A percentile compares a stretch with the other conserved stretches of the same genome.
Conservation (phyloP, 2,888 invertebrate species). For the Calliphora vomitoria region DNA sequence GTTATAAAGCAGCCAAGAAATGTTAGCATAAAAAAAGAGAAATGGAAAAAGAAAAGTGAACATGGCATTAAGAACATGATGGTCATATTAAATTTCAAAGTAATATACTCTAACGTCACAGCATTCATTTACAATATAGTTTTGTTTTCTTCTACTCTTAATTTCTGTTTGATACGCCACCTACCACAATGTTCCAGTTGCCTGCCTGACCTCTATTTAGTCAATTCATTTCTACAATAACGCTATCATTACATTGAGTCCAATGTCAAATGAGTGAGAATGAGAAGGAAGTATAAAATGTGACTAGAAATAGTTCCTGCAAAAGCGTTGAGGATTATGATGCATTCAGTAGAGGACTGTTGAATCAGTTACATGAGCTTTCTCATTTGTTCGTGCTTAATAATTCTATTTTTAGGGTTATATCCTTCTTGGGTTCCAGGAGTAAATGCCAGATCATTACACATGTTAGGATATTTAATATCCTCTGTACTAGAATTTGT, state of each 20-base stretch:
- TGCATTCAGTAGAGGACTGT: too few relatives aligned
- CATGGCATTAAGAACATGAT: conserved; percentile 38
- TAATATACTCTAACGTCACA: conserved; percentile 42
- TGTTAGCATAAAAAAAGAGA: neutral
- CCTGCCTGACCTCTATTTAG: neutral
- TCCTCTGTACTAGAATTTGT: too few relatives aligned
- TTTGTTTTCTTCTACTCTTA: neutral
- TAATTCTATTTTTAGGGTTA: too few relatives aligned
- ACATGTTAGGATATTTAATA: too few relatives aligned
- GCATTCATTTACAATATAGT: conserved; percentile 24
- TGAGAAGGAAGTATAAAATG: neutral
- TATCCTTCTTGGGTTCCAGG: too few relatives aligned
- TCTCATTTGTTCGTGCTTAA: too few relatives aligned
- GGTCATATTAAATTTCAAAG: conserved; percentile 51
- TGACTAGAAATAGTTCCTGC: neutral
- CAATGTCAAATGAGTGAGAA: conserved; percentile 5
- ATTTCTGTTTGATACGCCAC: neutral
- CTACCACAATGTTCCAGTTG: neutral
- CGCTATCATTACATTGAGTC: conserved; percentile 8
- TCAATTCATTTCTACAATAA: conserved; percentile 46
- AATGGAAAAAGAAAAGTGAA: conserved; percentile 16
- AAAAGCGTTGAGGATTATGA: neutral
- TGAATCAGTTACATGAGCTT: too few relatives aligned
- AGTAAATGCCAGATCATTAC: too few relatives aligned
- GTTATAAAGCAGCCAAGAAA: conserved; percentile 34